Evolutionary conservation across 2,113 vertebrate species (phyloP), one percentile per base, ranked within the genome.

Genomic region (Bombycilla garrulus): DNA sequence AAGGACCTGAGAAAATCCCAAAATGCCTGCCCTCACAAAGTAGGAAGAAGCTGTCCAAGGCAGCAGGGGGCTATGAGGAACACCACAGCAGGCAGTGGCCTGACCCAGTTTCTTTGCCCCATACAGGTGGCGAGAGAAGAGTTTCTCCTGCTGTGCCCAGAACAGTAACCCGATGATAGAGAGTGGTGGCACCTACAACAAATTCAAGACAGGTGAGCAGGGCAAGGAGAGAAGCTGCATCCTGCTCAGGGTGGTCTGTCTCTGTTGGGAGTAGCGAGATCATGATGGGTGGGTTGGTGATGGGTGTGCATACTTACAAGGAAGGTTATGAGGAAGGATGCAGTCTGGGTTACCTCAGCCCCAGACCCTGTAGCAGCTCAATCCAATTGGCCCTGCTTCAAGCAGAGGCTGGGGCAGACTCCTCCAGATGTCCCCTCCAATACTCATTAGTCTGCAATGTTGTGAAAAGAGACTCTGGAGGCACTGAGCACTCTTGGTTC

Each of bases 41-140:
- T 15, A 77, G 21, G 45, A 50, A 31, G 78, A 69, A 35, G 16
- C 8, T 67, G 40, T 25, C 25, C 24, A n/a, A n/a, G 19, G 40
- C 40, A 19, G 4, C 11, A 72, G 31, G 33, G n/a, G 44, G 5
- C 42, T 67, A 28, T 1, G 4, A 72, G 22, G 31, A 44, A n/a
- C 83, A 64, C 10, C 4, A n/a, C 47, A 87, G 31, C 6, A 36
- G 58, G 29, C 0, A 3, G 17, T 25, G 12, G 10, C 19, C 60
- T 88, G 21, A 93, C 13, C 16, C 40, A 40, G 14, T 9, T 82
- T 33, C 61, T 86, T 80, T 78, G 12, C 14, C 42, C 50, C 33
- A 25, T n/a, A 9, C 95, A 99, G 99, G 98, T 99, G 98, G 98
- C 95, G 98, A 96, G 98, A 98, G 91, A 83, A 97, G 85, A 98